Base-by-base conservation (phyloP, 2,888 invertebrate genomes). In the Rugalucina vietnamica region DNA sequence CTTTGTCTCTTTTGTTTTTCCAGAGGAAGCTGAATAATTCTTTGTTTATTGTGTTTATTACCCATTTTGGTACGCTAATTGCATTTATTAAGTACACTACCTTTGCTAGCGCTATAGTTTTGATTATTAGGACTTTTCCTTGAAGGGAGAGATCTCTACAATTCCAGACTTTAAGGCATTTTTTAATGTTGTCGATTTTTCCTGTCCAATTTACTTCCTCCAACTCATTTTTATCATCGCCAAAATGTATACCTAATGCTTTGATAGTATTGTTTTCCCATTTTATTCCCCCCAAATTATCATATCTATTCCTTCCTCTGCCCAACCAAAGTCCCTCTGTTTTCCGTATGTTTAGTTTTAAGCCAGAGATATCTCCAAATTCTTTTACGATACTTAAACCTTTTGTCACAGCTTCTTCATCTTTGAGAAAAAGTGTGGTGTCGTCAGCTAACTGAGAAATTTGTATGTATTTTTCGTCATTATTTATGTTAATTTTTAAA, bases 391-490 rank as follows among this genome's bases (percentile, higher is more conserved):
- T 12, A 3, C 60, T 4, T 43, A 76, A 24, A 3, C 5, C 3
- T 14, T 65, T n/a, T 18, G 24, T 3, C 10, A 76, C 57, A 29
- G 50, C 76, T 3, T 43, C 1, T 27, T 60, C 36, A 12, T 50
- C 32, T 65, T 65, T 57, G 18, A 37, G 3, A 39, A 76, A 76
- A 10, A 76, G 1, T 43, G 71, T 71, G 29, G 78, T 71, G 32
- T 78, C 71, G 39, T 78, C 78, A n/a, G 78, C 78, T 29, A 60
- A 29, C 18, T 60, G 60, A 1, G 60, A 29, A 29, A 60, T 24
- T 27, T 60, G 60, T 60, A 60, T 29, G 18, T 12, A 60, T 60
- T 60, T 60, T 2, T 27, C 21, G 29, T 60, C 4, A 1, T 29
- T 32, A 29, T 4, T 3, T 3, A 29, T 4, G 27, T 18, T 4